These are phyloP conservation scores for Phytoseiulus persimilis DNA, from an alignment of 2,888 invertebrate species.

Conservation along the genomic window DNA sequence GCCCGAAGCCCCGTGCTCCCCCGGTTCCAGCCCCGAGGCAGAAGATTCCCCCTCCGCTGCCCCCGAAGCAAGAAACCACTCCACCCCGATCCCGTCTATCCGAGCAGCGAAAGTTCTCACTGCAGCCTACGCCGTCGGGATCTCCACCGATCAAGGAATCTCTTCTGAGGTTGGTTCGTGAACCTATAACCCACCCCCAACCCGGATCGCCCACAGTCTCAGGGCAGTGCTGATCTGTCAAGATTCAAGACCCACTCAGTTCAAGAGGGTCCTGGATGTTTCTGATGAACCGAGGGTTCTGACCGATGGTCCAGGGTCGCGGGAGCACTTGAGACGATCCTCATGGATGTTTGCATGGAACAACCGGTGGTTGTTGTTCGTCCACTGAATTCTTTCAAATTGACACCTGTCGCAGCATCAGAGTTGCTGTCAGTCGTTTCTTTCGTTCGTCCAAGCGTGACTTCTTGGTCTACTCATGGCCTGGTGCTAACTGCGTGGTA, in stretches of 20 bases:
- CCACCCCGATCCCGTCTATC: constrained; percentile 23
- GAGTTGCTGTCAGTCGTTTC: too few relatives aligned
- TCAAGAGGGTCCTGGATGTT: too few relatives aligned
- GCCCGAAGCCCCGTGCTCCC: neutral
- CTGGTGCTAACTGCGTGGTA: neutral
- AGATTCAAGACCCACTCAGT: too few relatives aligned
- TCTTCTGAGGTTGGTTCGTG: neutral
- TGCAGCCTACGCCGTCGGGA: neutral
- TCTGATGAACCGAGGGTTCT: too few relatives aligned
- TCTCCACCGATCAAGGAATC: constrained; percentile 16
- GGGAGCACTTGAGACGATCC: too few relatives aligned
- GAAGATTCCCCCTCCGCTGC: constrained; percentile 18
- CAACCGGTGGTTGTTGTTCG: too few relatives aligned
- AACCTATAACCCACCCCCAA: neutral
- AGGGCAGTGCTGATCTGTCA: neutral
- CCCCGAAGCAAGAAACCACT: constrained; percentile 9
- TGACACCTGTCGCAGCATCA: too few relatives aligned
- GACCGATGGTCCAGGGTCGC: too few relatives aligned
- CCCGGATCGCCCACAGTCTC: neutral
- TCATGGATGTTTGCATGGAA: too few relatives aligned
- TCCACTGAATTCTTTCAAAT: too few relatives aligned
- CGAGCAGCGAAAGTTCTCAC: constrained; percentile 16
- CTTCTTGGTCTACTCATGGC: too few relatives aligned
- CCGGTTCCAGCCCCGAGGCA: constrained; percentile 23
- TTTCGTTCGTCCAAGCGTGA: neutral